Percentiles rank a stretch among this genome's conserved stretches.
These are phyloP conservation scores for Eilema caniola DNA, from an alignment of 2,888 invertebrate species.

Conservation along the genomic window DNA sequence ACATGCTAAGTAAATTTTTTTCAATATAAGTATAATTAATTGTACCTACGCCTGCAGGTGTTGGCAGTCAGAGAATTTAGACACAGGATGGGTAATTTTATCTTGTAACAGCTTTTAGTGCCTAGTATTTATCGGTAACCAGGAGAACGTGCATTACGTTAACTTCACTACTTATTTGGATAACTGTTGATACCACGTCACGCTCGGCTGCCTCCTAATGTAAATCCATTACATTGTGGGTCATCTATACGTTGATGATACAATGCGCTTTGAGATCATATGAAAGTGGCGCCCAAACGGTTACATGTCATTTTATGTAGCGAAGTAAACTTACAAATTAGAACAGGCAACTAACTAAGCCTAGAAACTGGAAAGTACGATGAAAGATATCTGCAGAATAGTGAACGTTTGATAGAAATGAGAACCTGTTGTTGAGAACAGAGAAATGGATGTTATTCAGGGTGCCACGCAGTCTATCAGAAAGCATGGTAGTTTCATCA, in stretches of 20 bases:
- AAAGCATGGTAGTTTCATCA: not conserved
- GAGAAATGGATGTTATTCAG: not conserved
- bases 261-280: not conserved
- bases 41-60: conserved; percentile 27
- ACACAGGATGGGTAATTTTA: conserved; percentile 30
- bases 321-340: not conserved
- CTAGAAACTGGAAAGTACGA: not conserved
- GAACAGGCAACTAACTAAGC: not conserved
- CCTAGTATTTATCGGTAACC: not conserved
- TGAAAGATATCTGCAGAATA: not conserved
- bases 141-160: not conserved
- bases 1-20: conserved; percentile 36
- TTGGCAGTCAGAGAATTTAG: conserved; percentile 28
- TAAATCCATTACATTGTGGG: not conserved
- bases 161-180: not conserved
- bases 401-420: not conserved
- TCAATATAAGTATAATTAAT: conserved; percentile 41
- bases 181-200: too few relatives aligned
- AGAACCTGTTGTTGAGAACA: not conserved
- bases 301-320: not conserved
- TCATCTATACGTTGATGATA: not conserved
- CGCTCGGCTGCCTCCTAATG: not conserved
- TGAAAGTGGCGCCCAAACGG: not conserved
- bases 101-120: conserved; percentile 10
- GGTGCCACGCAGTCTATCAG: not conserved